These are phyloP conservation scores for Calcarius lapponicus DNA, from an alignment of 2,797 vertebrate species.

Conservation along the genomic window DNA sequence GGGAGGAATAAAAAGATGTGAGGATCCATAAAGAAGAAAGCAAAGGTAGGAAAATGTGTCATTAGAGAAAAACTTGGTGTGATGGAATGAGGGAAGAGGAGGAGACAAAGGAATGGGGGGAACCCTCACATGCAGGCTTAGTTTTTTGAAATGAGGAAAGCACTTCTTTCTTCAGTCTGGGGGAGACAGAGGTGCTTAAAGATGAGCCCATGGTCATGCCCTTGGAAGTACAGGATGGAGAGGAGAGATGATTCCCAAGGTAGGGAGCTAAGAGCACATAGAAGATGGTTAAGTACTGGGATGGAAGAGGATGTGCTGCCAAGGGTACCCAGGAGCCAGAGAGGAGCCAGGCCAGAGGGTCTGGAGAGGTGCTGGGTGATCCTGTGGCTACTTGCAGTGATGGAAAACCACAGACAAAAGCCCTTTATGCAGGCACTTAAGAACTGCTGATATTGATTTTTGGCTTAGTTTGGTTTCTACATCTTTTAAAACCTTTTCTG, in stretches of 20 bases:
- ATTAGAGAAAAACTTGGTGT: not conserved
- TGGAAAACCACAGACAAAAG: not conserved
- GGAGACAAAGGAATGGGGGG: not conserved
- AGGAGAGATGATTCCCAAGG: not conserved
- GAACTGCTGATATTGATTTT: not conserved
- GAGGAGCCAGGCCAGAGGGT: not conserved
- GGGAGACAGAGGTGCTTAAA: not conserved
- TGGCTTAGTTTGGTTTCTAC: not conserved
- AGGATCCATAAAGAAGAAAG: not conserved
- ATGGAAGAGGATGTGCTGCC: not conserved
- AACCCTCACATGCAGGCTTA: not conserved
- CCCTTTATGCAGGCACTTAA: not conserved
- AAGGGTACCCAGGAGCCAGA: not conserved
- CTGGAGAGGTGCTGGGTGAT: not conserved
- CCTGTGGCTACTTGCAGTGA: not conserved
- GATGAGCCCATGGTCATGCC: not conserved
- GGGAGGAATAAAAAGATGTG: not conserved
- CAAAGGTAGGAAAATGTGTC: not conserved
- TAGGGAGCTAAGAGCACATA: not conserved
- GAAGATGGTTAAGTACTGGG: not conserved
- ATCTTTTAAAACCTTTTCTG: not conserved
- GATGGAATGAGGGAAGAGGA: not conserved
- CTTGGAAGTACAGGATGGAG: not conserved
- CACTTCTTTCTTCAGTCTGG: not conserved
- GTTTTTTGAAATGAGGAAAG: not conserved